Percentiles rank a stretch among this genome's conserved stretches.
Evolutionary conservation across 2,797 vertebrate species (phyloP).

Genomic region (Prionace glauca): DNA sequence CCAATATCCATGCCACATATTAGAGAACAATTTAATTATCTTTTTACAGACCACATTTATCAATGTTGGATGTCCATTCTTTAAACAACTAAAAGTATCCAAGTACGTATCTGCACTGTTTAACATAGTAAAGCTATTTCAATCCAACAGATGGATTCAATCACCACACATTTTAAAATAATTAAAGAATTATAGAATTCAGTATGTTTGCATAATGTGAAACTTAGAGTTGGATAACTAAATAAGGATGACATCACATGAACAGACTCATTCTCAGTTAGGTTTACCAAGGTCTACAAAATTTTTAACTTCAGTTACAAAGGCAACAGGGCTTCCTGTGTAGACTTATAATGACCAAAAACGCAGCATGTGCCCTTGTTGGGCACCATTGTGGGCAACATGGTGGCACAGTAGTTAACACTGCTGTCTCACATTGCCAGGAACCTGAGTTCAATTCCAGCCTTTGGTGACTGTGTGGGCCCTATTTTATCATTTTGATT

Average conservation of each 20-base stretch:
- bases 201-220: neutral
- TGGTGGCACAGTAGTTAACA: too few species aligned
- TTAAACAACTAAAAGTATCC: slow-evolving; percentile 24
- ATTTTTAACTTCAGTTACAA: neutral
- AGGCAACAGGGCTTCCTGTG: neutral
- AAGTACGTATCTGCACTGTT: slow-evolving; percentile 20
- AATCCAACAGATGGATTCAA: neutral
- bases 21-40: neutral
- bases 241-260: neutral
- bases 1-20: neutral
- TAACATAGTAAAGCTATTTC: neutral
- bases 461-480: too few species aligned
- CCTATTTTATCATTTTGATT: too few species aligned
- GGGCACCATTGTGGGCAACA: too few species aligned
- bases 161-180: neutral
- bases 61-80: neutral
- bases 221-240: neutral
- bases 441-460: too few species aligned
- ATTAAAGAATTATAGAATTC: neutral
- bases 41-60: neutral
- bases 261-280: neutral
- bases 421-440: too few species aligned
- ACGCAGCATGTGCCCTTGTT: too few species aligned
- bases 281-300: neutral
- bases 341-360: neutral